These are phyloP conservation scores for Seriola aureovittata DNA, from an alignment of 2,113 vertebrate genomes.

Conservation along the genomic window DNA sequence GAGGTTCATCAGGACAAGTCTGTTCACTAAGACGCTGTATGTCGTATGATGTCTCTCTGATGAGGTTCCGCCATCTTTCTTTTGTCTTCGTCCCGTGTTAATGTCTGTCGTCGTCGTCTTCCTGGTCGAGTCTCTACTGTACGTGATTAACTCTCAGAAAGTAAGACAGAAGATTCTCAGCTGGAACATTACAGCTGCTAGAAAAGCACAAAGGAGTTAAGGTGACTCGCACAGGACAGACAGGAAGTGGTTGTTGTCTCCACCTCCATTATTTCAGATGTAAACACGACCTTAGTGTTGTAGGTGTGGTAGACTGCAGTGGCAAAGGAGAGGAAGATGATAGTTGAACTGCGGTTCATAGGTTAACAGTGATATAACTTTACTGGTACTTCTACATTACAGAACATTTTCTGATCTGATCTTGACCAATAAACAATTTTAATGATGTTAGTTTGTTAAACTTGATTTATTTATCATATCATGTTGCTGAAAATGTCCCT, in stretches of 20 bases:
- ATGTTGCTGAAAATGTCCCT: too few species aligned
- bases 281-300: conserved; percentile 18
- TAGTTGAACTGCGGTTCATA: too few species aligned
- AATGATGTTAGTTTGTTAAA: too few species aligned
- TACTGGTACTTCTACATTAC: too few species aligned
- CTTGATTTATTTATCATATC: too few species aligned
- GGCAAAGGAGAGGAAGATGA: too few species aligned
- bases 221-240: neutral
- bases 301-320: neutral
- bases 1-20: neutral
- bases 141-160: neutral
- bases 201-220: neutral
- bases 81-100: neutral
- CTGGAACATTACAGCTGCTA: neutral
- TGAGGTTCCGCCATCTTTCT: neutral
- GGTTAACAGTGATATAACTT: too few species aligned
- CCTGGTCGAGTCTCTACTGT: neutral
- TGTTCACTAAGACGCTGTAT: neutral
- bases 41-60: neutral
- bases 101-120: neutral
- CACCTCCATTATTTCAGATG: neutral
- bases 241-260: neutral
- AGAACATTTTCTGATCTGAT: too few species aligned
- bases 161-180: neutral
- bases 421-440: too few species aligned